A percentile compares a stretch with the other conserved stretches of the same genome.
These are phyloP conservation scores for Gorsachius goisagi DNA, from an alignment of 2,113 vertebrate species.

Conservation along the genomic window DNA sequence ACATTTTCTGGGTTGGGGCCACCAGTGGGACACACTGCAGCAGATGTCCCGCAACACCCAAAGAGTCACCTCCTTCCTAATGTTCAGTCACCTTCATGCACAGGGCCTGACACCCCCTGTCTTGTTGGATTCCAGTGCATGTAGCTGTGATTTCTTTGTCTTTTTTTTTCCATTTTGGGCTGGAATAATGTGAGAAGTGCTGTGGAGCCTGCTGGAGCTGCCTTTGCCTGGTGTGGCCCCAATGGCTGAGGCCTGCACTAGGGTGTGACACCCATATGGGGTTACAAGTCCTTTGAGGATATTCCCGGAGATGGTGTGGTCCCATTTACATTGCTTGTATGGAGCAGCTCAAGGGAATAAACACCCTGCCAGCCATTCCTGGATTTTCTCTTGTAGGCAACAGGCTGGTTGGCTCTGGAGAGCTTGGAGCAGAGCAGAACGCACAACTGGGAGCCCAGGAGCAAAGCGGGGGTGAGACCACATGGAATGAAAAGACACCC, in stretches of 20 bases:
- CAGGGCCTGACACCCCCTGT: neutral
- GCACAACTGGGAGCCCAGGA: fast-evolving
- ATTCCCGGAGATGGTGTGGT: neutral
- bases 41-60: neutral
- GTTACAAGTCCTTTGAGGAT: neutral
- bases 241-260: neutral
- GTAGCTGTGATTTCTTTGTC: neutral
- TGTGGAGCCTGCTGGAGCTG: neutral
- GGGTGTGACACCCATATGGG: fast-evolving
- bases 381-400: neutral
- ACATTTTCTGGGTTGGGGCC: neutral
- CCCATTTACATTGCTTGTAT: neutral
- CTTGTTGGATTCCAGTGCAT: fast-evolving
- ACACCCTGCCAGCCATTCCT: neutral
- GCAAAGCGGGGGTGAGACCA: neutral
- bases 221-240: fast-evolving
- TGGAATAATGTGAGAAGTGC: neutral
- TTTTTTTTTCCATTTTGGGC: neutral
- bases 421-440: neutral
- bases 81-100: neutral
- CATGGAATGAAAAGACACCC: neutral
- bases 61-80: neutral
- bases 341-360: neutral
- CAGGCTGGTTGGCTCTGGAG: neutral
- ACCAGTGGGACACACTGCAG: neutral